phyloP scores from a whole-genome alignment of 1,140 invertebrate species.

The Zaprionus lachaisei region DNA sequence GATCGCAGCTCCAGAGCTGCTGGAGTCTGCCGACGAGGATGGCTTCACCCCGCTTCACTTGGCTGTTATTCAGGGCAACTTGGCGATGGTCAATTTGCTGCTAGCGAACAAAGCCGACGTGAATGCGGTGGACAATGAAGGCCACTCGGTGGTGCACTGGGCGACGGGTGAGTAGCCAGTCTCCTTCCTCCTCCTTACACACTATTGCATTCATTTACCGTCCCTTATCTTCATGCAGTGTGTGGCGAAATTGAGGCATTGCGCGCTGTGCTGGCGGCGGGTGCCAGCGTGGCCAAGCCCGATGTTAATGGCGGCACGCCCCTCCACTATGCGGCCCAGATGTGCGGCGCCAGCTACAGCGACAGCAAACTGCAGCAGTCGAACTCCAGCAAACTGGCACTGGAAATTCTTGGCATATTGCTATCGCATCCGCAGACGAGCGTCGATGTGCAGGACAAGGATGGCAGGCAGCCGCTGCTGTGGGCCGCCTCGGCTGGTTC shows the following conservation, averaged over 20 bases:
- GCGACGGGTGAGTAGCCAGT: slow-evolving; percentile 92
- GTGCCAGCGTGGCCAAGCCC: slow-evolving; percentile 92
- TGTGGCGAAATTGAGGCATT: slow-evolving; percentile 95
- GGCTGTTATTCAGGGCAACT: slow-evolving; percentile 95
- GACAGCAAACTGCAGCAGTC: slow-evolving; percentile 86
- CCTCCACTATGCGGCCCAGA: slow-evolving; percentile 98
- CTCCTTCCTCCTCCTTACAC: not conserved
- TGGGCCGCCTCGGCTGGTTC: slow-evolving; percentile 99
- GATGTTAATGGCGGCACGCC: slow-evolving; percentile 98
- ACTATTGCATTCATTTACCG: slow-evolving; percentile 4
- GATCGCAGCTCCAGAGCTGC: slow-evolving; percentile 90
- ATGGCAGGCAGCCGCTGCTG: slow-evolving; percentile 95
- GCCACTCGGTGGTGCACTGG: slow-evolving; percentile 99
- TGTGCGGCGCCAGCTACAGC: slow-evolving; percentile 91
- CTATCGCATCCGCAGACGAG: slow-evolving; percentile 90
- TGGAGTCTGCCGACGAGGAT: slow-evolving; percentile 94
- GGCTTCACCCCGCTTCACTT: slow-evolving; percentile 97
- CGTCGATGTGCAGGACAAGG: slow-evolving; percentile 94
- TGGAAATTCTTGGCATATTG: slow-evolving; percentile 93
- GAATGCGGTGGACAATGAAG: slow-evolving; percentile 95
- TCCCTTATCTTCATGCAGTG: slow-evolving; percentile 85
- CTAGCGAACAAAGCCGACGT: slow-evolving; percentile 94
- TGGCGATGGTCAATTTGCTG: slow-evolving; percentile 91
- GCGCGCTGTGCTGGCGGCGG: slow-evolving; percentile 92
- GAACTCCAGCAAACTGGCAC: slow-evolving; percentile 86